phyloP scores from a whole-genome alignment of 2,888 invertebrate genomes.

The Spodoptera littoralis region DNA sequence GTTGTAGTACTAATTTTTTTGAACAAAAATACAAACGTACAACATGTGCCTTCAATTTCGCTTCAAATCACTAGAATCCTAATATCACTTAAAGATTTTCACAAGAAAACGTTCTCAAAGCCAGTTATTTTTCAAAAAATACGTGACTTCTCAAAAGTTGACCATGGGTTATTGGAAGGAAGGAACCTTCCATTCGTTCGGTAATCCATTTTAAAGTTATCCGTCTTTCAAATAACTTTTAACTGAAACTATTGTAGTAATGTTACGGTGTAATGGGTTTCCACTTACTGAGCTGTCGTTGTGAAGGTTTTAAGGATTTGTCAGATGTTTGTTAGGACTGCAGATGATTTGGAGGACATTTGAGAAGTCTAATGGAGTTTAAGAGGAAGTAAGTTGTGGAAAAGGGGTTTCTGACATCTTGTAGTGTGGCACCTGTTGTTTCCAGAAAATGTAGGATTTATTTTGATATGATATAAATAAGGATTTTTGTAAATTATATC shows the following conservation, averaged over 20 bases:
- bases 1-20: no score
- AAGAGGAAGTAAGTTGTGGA: no score
- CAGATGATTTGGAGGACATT: no score
- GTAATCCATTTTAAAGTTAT: conserved; percentile 48
- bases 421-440: no score
- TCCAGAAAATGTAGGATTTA: no score
- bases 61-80: no score
- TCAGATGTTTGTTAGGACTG: not conserved
- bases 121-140: conserved; percentile 6
- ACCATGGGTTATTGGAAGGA: conserved; percentile 20
- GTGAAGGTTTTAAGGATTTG: not conserved
- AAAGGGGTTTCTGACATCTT: no score
- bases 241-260: conserved; percentile 12
- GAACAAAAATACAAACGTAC: no score
- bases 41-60: no score
- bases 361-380: no score
- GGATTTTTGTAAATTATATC: no score
- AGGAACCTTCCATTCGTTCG: conserved; percentile 17
- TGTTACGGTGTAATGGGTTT: conserved; percentile 5
- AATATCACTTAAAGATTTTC: not conserved
- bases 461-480: no score
- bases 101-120: conserved; percentile 1
- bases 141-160: conserved; percentile 23
- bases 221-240: conserved; percentile 44
- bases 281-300: not conserved